Conservation (phyloP, 2,797 vertebrate genomes). For the Bovichtus diacanthus region DNA sequence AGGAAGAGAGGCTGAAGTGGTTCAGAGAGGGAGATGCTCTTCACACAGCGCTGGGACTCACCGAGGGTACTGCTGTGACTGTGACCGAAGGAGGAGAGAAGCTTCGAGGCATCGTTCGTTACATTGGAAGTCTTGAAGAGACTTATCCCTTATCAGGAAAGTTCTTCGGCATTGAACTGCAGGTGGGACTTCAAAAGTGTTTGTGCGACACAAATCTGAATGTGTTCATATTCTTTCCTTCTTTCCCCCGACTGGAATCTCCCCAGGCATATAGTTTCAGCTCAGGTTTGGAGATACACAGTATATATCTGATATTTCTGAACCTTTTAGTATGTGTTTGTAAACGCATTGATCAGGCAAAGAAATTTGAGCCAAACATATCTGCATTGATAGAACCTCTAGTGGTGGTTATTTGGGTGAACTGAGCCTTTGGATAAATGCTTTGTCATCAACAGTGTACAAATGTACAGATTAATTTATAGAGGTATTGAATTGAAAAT, state of each 20-base stretch:
- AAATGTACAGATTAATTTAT: not conserved
- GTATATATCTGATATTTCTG: not conserved
- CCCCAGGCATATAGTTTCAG: not conserved
- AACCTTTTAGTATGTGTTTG: too few relatives aligned
- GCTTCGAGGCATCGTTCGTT: slow-evolving; percentile 81
- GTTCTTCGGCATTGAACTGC: slow-evolving; percentile 88
- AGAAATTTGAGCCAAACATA: not conserved
- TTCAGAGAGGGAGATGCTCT: slow-evolving; percentile 70
- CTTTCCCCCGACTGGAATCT: not conserved
- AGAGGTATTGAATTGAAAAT: not conserved
- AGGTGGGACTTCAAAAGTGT: slow-evolving; percentile 74
- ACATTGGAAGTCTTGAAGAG: slow-evolving; percentile 70
- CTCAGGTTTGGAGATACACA: not conserved
- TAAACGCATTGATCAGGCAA: not conserved
- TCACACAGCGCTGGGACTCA: slow-evolving; percentile 59
- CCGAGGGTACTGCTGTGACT: slow-evolving; percentile 50
- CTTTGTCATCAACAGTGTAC: not conserved
- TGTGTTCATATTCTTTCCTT: not conserved
- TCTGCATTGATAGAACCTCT: not conserved
- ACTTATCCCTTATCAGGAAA: not conserved
- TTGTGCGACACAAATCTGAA: not conserved
- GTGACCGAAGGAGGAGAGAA: slow-evolving; percentile 68
- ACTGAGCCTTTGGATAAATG: not conserved
- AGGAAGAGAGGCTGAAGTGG: slow-evolving; percentile 74
- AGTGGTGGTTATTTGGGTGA: not conserved